A percentile compares a stretch with the other conserved stretches of the same genome.
These are phyloP conservation scores for Nymphicus hollandicus DNA, from an alignment of 2,113 vertebrate species.

Conservation along the genomic window DNA sequence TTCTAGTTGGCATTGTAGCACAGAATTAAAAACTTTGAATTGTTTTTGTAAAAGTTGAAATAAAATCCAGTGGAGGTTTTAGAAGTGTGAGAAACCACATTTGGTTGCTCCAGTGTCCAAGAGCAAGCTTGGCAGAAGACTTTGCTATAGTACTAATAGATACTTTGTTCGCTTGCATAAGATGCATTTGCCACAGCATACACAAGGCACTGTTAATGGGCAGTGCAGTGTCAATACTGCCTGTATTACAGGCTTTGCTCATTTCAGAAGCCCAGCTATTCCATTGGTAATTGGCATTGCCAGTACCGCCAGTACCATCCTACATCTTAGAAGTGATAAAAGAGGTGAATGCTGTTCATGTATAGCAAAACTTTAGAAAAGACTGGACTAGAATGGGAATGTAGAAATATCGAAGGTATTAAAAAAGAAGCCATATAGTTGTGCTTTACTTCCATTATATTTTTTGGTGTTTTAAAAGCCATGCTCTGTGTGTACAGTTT, in stretches of 20 bases:
- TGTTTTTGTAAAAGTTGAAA: neutral
- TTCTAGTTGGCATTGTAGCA: neutral
- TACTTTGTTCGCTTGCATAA: neutral
- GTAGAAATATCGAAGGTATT: neutral
- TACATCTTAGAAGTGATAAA: neutral
- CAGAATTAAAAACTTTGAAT: neutral
- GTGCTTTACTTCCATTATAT: neutral
- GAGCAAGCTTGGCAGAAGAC: neutral
- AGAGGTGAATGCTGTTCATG: neutral
- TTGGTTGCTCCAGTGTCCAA: neutral
- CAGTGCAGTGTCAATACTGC: neutral
- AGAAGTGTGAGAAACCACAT: neutral
- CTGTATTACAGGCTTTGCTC: neutral
- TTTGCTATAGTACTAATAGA: neutral
- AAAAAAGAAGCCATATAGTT: neutral
- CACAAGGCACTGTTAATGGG: neutral
- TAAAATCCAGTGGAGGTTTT: neutral
- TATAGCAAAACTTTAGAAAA: neutral
- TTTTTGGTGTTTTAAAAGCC: neutral
- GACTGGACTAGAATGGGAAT: neutral
- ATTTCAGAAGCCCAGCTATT: neutral
- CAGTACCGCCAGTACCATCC: neutral
- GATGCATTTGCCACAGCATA: neutral
- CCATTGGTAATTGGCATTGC: neutral
- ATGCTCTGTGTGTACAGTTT: neutral